Evolutionary conservation across 2,888 invertebrate genomes (phyloP).

Genomic region (Buathra laborator): DNA sequence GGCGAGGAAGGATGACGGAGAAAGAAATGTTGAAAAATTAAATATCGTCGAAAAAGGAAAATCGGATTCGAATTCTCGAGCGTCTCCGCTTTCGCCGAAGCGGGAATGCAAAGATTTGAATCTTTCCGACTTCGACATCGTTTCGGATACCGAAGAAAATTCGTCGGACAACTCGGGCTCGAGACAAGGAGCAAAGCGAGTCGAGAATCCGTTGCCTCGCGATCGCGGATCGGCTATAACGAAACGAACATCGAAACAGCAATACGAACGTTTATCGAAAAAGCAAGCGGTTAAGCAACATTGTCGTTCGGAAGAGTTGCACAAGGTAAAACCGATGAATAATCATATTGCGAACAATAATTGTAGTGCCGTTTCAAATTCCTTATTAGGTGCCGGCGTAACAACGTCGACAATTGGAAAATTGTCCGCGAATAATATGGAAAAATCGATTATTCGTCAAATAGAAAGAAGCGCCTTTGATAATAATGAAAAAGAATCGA

Average conservation of each 20-base stretch:
- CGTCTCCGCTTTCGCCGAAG: background rate
- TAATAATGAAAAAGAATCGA: constrained; percentile 22
- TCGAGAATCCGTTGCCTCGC: constrained; percentile 36
- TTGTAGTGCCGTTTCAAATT: constrained; percentile 80
- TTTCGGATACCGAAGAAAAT: constrained; percentile 79
- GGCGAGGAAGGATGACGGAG: constrained; percentile 50
- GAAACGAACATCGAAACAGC: constrained; percentile 72
- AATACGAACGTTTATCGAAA: constrained; percentile 70
- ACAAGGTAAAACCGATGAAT: constrained; percentile 78
- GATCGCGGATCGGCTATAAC: constrained; percentile 47
- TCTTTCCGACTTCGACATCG: constrained; percentile 79
- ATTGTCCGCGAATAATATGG: constrained; percentile 47
- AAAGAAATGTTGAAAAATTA: constrained; percentile 14
- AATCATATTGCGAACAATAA: constrained; percentile 76
- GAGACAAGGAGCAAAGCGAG: constrained; percentile 21
- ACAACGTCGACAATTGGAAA: constrained; percentile 67
- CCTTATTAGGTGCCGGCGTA: constrained; percentile 70
- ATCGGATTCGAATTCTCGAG: constrained; percentile 47
- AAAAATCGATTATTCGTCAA: constrained; percentile 22
- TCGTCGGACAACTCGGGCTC: constrained; percentile 66
- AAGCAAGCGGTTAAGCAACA: constrained; percentile 68
- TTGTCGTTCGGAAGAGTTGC: constrained; percentile 69
- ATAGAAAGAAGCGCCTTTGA: constrained; percentile 24
- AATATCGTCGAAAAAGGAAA: constrained; percentile 57
- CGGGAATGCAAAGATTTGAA: constrained; percentile 78